Base-by-base conservation (phyloP, 2,797 vertebrate species). In the Artibeus lituratus region DNA sequence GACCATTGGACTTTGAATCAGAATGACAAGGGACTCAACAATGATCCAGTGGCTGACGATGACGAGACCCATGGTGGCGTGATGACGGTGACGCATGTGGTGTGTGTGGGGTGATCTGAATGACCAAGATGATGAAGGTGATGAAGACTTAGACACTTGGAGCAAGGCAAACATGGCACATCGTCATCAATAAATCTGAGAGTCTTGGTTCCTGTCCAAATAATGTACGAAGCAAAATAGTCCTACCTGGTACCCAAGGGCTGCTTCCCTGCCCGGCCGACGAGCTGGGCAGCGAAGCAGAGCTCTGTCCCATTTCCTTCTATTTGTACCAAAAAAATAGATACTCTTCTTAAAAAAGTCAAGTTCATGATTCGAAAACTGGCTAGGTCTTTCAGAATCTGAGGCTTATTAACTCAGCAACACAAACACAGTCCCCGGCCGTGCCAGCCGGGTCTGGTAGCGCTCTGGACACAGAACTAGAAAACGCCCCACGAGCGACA, bases 321-420 rank as follows among this genome's bases (percentile, higher is more conserved):
- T 55, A 53, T 49, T 85, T 91, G 90, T 51, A 26, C 93, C 95
- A 92, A 97, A 97, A 97, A 97, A 26, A 96, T 95, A 97, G 42
- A 92, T 47, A n/a, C 92, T 97, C 91, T 98, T 21, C 81, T 51
- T 37, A 86, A 90, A 95, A 85, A 95, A 82, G 37, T 65, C 83
- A 77, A 96, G 82, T 76, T 59, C 65, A 39, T 47, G 86, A 82
- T 72, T 96, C 78, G 92, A 49, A 96, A 96, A 91, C 97, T 97
- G 97, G 97, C 95, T 94, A 96, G 91, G 78, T 97, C 69, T 97
- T 86, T 44, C 11, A 2, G 78, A 92, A 96, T 96, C 95, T 96
- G 96, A 97, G 96, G 3, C 18, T 53, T 9, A n/a, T 81, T 55
- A 87, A 42, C 69, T 95, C 44, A 91, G 96, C 97, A 95, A 98